Percentiles rank a stretch among this genome's conserved stretches.
Evolutionary conservation across 1,140 invertebrate species (phyloP).

Genomic region (Cataglyphis hispanica): DNA sequence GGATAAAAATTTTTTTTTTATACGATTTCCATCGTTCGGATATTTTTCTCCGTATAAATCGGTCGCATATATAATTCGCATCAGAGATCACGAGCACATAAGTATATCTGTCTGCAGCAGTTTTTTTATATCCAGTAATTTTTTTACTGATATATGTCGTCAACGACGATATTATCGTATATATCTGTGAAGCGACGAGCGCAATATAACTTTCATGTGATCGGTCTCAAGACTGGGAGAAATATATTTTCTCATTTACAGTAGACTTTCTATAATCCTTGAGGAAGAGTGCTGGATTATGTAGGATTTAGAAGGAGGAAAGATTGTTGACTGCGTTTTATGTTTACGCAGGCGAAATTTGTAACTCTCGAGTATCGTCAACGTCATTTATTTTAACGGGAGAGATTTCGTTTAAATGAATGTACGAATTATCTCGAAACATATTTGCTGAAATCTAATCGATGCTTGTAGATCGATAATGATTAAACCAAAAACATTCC

Average conservation of each 20-base stretch:
- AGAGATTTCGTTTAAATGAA: not conserved
- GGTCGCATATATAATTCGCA: not conserved
- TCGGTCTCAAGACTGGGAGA: slow-evolving; percentile 71
- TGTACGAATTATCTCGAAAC: slow-evolving; percentile 11
- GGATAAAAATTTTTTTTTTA: no score
- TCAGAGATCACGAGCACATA: not conserved
- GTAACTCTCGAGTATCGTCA: not conserved
- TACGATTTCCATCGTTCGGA: not conserved
- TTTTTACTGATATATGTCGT: slow-evolving; percentile 22
- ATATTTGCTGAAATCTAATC: not conserved
- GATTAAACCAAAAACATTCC: slow-evolving; percentile 27
- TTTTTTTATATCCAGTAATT: slow-evolving; percentile 7
- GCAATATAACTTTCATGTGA: slow-evolving; percentile 66
- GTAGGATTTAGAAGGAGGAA: slow-evolving; percentile 32
- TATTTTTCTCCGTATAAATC: not conserved
- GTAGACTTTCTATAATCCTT: slow-evolving; percentile 62
- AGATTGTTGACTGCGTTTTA: slow-evolving; percentile 10
- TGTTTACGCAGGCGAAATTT: not conserved
- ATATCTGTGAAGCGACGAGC: slow-evolving; percentile 20
- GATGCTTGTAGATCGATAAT: not conserved
- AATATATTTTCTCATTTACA: slow-evolving; percentile 67
- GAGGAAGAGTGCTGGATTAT: slow-evolving; percentile 72
- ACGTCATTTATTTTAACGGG: slow-evolving; percentile 3
- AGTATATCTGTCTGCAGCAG: not conserved
- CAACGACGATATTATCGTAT: slow-evolving; percentile 13